These are phyloP conservation scores for Pontoporia blainvillei DNA, from an alignment of 2,113 vertebrate genomes.

Conservation along the genomic window DNA sequence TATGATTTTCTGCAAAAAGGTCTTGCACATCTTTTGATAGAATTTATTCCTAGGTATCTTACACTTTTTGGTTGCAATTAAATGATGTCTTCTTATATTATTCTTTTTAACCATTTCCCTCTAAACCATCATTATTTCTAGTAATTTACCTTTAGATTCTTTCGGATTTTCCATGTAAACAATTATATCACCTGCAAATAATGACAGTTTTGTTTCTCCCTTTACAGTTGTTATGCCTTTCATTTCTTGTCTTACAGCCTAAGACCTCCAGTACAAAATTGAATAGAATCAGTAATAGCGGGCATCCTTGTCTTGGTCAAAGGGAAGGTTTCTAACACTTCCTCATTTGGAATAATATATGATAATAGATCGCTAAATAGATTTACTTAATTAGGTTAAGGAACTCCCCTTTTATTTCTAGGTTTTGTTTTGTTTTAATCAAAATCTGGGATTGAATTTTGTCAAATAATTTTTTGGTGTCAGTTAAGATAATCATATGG, in stretches of 20 bases:
- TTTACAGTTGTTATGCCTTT: not conserved
- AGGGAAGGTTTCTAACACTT: not conserved
- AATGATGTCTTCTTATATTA: not conserved
- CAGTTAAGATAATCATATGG: not conserved
- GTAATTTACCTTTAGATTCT: not conserved
- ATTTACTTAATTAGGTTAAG: not conserved
- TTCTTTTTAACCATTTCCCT: not conserved
- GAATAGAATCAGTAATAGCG: not conserved
- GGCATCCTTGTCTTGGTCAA: not conserved
- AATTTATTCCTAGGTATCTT: not conserved
- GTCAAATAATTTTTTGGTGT: not conserved
- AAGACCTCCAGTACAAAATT: not conserved
- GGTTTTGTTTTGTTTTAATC: not conserved
- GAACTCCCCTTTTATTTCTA: not conserved
- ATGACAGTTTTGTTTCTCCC: not conserved
- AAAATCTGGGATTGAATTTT: constrained; percentile 12
- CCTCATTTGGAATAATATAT: not conserved
- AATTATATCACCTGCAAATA: not conserved
- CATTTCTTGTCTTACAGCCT: not conserved
- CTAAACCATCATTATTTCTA: not conserved
- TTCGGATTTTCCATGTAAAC: not conserved
- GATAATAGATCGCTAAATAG: not conserved
- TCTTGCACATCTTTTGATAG: not conserved
- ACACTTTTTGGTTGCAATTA: not conserved
- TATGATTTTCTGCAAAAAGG: too few species aligned